phyloP scores from a whole-genome alignment of 2,113 vertebrate species.

The Odontesthes bonariensis region DNA sequence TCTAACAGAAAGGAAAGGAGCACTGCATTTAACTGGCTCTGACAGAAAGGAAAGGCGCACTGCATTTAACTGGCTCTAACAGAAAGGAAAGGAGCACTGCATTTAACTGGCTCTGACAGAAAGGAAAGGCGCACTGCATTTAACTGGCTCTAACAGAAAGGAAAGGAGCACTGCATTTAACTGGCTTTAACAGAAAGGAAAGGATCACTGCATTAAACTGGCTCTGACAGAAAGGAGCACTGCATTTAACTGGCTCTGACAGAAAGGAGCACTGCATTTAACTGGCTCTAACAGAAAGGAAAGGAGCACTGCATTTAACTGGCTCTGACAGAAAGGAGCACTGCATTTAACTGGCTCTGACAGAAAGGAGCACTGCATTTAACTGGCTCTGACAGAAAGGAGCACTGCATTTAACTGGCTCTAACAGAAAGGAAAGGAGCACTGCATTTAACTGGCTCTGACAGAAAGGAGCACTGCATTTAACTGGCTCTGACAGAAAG shows the following conservation, averaged over 20 bases:
- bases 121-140: background rate
- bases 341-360: too few species aligned
- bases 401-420: background rate
- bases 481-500: too few species aligned
- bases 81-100: background rate
- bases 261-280: background rate
- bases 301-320: background rate
- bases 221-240: background rate
- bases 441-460: background rate
- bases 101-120: too few species aligned
- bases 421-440: background rate
- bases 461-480: background rate
- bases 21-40: background rate
- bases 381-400: too few species aligned
- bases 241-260: too few species aligned
- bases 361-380: too few species aligned
- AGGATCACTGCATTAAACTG: background rate
- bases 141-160: too few species aligned
- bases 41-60: background rate
- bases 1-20: background rate
- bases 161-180: background rate
- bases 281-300: background rate
- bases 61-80: too few species aligned
- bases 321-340: background rate
- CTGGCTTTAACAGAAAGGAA: background rate